Conservation (phyloP, 2,113 vertebrate genomes). For the Eupsittula cactorum region DNA sequence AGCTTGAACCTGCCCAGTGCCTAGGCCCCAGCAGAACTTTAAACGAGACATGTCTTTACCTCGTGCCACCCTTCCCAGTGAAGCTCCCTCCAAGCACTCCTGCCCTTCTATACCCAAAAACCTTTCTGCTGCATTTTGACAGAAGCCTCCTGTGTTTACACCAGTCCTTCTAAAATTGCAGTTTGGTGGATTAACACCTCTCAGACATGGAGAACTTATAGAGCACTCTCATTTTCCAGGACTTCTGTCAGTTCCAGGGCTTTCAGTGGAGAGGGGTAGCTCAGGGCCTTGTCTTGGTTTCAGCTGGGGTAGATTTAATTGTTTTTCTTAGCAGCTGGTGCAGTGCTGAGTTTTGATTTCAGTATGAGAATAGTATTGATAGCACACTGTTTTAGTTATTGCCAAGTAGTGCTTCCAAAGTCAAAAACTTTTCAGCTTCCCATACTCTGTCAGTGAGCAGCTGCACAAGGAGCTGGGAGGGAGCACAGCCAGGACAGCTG, state of each 20-base stretch:
- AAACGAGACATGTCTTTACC: not conserved
- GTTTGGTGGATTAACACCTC: not conserved
- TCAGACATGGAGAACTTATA: not conserved
- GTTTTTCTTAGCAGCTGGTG: not conserved
- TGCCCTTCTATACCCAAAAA: not conserved
- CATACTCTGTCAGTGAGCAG: not conserved
- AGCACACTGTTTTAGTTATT: not conserved
- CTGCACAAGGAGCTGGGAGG: not conserved
- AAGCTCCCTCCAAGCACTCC: not conserved
- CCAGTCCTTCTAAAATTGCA: not conserved
- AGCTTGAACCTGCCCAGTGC: not conserved
- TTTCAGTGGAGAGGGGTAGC: not conserved
- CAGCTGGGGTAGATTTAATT: not conserved
- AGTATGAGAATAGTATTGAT: not conserved
- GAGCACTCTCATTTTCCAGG: not conserved
- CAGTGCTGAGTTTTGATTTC: not conserved
- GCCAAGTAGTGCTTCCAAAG: not conserved
- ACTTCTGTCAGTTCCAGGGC: not conserved
- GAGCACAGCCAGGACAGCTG: not conserved
- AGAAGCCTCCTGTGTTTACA: not conserved
- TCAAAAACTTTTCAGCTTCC: not conserved
- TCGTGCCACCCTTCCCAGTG: not conserved
- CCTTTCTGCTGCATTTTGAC: not conserved
- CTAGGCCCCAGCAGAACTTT: not conserved
- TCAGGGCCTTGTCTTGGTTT: not conserved